Evolutionary conservation across 2,888 invertebrate genomes (phyloP).

Genomic region (Cephalotes varians): DNA sequence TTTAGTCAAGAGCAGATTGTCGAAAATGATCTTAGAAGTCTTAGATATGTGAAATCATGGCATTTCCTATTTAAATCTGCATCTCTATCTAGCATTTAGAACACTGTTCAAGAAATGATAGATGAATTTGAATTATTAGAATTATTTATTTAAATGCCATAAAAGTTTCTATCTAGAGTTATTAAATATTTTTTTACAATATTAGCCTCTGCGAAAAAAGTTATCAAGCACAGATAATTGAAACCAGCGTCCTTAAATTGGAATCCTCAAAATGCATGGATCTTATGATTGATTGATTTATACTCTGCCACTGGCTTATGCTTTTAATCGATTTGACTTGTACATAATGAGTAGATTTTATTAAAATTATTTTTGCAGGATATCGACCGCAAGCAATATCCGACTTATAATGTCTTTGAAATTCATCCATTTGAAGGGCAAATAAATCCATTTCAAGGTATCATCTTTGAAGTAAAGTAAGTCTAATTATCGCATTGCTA

Average conservation of each 20-base stretch:
- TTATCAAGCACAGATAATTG: neutral
- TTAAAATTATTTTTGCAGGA: slow-evolving; percentile 58
- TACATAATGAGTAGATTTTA: neutral
- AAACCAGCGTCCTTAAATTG: neutral
- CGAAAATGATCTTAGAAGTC: neutral
- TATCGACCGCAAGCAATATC: slow-evolving; percentile 67
- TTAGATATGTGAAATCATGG: neutral
- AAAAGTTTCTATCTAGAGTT: neutral
- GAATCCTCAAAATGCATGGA: neutral
- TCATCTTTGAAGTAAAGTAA: slow-evolving; percentile 80
- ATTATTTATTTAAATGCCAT: neutral
- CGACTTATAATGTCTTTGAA: slow-evolving; percentile 74
- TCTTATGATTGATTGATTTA: neutral
- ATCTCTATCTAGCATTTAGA: neutral
- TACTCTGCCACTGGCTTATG: neutral
- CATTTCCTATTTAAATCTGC: neutral
- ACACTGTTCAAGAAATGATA: neutral
- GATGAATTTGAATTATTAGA: neutral
- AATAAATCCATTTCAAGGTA: slow-evolving; percentile 80
- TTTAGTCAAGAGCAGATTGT: neutral
- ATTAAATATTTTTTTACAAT: neutral
- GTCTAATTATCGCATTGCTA: slow-evolving; percentile 1
- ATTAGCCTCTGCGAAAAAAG: neutral
- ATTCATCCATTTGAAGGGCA: slow-evolving; percentile 79
- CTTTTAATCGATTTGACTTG: neutral